A percentile compares a stretch with the other conserved stretches of the same genome.
phyloP scores from a whole-genome alignment of 2,113 vertebrate species.

The Xenopus laevis region DNA sequence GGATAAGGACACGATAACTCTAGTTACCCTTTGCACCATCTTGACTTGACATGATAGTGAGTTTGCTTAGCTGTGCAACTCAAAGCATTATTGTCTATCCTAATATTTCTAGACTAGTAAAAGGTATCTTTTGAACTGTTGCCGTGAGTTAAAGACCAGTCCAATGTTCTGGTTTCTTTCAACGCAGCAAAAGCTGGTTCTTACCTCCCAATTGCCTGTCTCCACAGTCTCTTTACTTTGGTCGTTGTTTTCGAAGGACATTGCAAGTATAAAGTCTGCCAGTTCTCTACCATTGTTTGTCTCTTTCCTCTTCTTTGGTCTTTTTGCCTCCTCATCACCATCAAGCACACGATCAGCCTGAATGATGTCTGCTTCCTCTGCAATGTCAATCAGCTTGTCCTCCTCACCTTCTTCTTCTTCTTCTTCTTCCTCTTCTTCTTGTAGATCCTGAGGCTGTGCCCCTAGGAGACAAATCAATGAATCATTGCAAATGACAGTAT shows the following conservation, averaged over 20 bases:
- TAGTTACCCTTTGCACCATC: no score
- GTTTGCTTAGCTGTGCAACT: no score
- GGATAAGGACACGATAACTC: no score
- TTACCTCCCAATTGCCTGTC: constrained; percentile 46
- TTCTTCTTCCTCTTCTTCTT: constrained; percentile 30
- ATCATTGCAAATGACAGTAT: no score
- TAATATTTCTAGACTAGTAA: no score
- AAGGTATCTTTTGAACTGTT: no score
- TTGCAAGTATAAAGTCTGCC: constrained; percentile 66
- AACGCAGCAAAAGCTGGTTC: not conserved
- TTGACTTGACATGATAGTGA: no score
- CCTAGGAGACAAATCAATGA: not conserved
- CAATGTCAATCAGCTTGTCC: constrained; percentile 70
- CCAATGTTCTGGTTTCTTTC: no score
- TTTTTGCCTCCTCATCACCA: constrained; percentile 57
- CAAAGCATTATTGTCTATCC: no score
- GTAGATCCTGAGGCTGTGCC: not conserved
- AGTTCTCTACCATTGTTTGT: constrained; percentile 51
- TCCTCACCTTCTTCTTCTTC: constrained; percentile 53
- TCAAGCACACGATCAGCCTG: constrained; percentile 82
- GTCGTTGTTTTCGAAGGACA: constrained; percentile 65
- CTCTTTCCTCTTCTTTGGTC: constrained; percentile 45
- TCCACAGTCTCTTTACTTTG: constrained; percentile 37
- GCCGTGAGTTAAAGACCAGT: no score
- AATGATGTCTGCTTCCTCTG: constrained; percentile 84